A percentile compares a stretch with the other conserved stretches of the same genome.
phyloP scores from a whole-genome alignment of 2,113 vertebrate genomes.

The Vireo altiloquus region DNA sequence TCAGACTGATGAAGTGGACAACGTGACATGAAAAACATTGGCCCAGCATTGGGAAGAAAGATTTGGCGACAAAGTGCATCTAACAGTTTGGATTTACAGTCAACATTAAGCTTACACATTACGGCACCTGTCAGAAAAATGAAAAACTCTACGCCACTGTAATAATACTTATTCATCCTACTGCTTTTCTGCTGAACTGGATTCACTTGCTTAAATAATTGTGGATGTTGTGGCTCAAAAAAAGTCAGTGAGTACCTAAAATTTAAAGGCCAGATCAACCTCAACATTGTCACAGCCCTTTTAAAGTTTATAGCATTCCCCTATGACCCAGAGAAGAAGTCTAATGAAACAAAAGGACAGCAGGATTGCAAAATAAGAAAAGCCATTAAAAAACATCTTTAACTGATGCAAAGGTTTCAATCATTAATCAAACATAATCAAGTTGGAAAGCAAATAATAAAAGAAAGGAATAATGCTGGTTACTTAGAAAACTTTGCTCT shows the following conservation, averaged over 20 bases:
- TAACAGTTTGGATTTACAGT: background rate
- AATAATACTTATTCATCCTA: background rate
- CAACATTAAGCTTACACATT: background rate
- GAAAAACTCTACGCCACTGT: background rate
- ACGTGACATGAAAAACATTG: background rate
- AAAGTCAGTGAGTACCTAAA: background rate
- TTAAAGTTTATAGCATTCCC: background rate
- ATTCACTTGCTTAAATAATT: background rate
- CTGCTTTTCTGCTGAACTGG: background rate
- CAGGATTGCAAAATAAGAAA: background rate
- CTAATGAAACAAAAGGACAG: background rate
- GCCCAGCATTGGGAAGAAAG: background rate
- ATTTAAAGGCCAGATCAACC: background rate
- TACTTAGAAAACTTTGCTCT: background rate
- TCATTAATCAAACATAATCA: background rate
- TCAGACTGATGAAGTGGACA: background rate
- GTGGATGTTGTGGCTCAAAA: conserved; percentile 3
- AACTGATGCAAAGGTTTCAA: background rate
- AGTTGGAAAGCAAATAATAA: background rate
- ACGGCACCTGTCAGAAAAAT: background rate
- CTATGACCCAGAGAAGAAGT: background rate
- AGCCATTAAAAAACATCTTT: background rate
- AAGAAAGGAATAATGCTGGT: background rate
- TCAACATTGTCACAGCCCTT: background rate
- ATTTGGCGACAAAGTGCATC: background rate